Conservation (phyloP, 2,888 invertebrate species). For the Branchipolynoe longqiensis region DNA sequence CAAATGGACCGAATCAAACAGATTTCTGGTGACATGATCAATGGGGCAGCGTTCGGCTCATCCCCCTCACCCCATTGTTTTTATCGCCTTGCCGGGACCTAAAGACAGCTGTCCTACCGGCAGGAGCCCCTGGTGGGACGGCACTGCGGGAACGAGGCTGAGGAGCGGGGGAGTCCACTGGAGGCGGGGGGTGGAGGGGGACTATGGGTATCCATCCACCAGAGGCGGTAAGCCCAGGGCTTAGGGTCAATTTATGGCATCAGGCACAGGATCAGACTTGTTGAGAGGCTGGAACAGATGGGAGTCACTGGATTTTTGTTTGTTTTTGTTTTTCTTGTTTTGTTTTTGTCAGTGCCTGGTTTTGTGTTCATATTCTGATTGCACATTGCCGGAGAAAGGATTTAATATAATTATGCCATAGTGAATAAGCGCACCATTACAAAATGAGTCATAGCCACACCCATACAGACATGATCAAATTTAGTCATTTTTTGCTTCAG, state of each 20-base stretch:
- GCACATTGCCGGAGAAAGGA: no score
- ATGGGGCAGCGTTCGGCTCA: background rate
- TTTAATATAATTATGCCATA: no score
- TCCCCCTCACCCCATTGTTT: background rate
- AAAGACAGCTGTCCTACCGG: background rate
- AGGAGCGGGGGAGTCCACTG: no score
- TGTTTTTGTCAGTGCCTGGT: no score
- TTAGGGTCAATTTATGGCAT: conserved; percentile 50
- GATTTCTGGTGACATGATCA: conserved; percentile 24
- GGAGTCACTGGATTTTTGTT: no score
- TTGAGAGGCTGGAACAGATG: conserved; percentile 38
- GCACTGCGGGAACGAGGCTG: background rate
- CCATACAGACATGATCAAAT: no score
- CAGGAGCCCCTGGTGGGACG: no score
- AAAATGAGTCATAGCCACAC: no score
- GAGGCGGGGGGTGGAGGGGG: background rate
- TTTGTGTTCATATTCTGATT: no score
- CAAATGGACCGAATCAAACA: conserved; percentile 31
- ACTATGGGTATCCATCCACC: background rate
- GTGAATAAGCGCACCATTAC: no score
- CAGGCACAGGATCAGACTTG: conserved; percentile 40
- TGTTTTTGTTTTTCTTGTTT: no score
- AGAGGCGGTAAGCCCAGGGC: conserved; percentile 20
- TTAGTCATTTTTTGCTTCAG: no score
- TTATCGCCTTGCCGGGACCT: conserved; percentile 14